Conservation (phyloP, 2,888 invertebrate genomes). For the Drosophila paranaensis region DNA sequence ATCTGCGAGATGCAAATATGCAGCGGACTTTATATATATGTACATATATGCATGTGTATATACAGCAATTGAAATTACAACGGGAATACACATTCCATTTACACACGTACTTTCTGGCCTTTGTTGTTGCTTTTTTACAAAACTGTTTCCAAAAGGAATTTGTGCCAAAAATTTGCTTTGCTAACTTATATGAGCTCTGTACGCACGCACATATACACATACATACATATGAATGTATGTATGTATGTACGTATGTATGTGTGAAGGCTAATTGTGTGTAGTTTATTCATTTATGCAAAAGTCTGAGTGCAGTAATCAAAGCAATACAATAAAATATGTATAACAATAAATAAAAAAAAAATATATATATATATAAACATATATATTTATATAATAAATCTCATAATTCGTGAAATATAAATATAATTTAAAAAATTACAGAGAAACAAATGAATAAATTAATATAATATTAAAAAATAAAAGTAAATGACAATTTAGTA, state of each 20-base stretch:
- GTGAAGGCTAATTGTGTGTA: not conserved
- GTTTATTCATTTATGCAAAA: no score
- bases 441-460: not conserved
- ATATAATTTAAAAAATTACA: not conserved
- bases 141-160: conserved; percentile 37
- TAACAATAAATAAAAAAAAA: no score
- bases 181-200: conserved; percentile 24
- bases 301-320: no score
- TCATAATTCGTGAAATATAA: no score
- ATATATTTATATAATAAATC: not conserved
- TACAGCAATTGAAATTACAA: not conserved
- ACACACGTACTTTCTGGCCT: conserved; percentile 4
- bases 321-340: no score
- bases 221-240: not conserved
- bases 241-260: not conserved
- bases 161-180: conserved; percentile 41
- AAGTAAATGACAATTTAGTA: not conserved
- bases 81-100: conserved; percentile 7
- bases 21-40: no score
- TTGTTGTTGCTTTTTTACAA: conserved; percentile 4
- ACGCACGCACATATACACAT: no score
- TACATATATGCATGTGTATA: no score
- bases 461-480: not conserved
- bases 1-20: conserved; percentile 34
- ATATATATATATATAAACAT: no score